Percentiles rank a stretch among this genome's conserved stretches.
Evolutionary conservation across 1,140 invertebrate species (phyloP).

Genomic region (Choristoneura fumiferana): DNA sequence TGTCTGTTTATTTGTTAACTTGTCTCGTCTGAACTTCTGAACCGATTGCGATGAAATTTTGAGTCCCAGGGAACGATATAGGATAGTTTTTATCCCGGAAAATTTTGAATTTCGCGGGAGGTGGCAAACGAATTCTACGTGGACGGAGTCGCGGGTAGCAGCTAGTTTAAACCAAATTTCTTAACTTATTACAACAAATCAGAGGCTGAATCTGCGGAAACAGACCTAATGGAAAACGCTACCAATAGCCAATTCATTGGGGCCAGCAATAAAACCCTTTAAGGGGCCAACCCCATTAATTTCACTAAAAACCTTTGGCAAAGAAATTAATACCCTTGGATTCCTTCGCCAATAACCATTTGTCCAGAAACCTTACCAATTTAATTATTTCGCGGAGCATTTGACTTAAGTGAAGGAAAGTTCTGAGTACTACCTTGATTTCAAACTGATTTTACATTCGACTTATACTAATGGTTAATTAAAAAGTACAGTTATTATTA

Average conservation of each 20-base stretch:
- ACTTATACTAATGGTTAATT: constrained; percentile 17
- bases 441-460: constrained; percentile 33
- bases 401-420: constrained; percentile 29
- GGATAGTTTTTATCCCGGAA: too few species aligned
- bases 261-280: constrained; percentile 31
- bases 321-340: constrained; percentile 44
- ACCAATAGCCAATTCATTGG: constrained; percentile 32
- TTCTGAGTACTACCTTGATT: constrained; percentile 29
- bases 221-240: constrained; percentile 29
- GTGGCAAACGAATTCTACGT: too few species aligned
- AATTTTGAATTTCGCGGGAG: too few species aligned
- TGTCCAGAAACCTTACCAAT: constrained; percentile 39
- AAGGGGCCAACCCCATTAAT: constrained; percentile 35
- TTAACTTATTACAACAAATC: constrained; percentile 19
- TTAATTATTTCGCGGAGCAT: constrained; percentile 38
- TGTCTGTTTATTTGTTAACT: too few species aligned
- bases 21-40: too few species aligned
- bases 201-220: constrained; percentile 28
- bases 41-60: too few species aligned
- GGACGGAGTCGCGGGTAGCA: neutral
- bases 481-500: too few species aligned
- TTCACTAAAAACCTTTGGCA: constrained; percentile 37
- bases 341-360: constrained; percentile 36
- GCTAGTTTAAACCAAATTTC: neutral
- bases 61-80: too few species aligned